A percentile compares a stretch with the other conserved stretches of the same genome.
Conservation (phyloP, 2,797 vertebrate species). For the Danio jaintianensis region DNA sequence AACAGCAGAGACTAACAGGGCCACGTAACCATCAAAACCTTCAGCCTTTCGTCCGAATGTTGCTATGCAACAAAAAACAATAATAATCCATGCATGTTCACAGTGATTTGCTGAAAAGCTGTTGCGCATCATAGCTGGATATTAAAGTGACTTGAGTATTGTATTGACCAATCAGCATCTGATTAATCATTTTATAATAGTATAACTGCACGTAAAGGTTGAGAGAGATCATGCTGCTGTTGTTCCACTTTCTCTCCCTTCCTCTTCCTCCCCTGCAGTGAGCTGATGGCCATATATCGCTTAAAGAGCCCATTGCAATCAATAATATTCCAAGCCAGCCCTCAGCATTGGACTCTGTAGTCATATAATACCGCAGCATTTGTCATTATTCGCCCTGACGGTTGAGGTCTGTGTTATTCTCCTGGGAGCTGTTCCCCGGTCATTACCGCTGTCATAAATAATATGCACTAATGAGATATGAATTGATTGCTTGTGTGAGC, state of each 20-base stretch:
- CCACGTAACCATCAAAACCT: not conserved
- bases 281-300: constrained; percentile 70
- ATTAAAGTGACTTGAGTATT: not conserved
- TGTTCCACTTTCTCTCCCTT: constrained; percentile 12
- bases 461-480: constrained; percentile 87
- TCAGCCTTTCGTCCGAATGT: not conserved
- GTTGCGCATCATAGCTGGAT: not conserved
- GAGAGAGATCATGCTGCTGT: constrained; percentile 5
- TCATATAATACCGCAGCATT: constrained; percentile 86
- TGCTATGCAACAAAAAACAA: not conserved
- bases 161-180: not conserved
- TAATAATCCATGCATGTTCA: not conserved
- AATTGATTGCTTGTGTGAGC: constrained; percentile 85
- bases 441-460: constrained; percentile 89
- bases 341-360: constrained; percentile 82
- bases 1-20: not conserved
- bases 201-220: constrained; percentile 11
- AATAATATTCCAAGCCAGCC: constrained; percentile 81
- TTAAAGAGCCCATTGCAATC: constrained; percentile 78
- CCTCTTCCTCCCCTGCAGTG: constrained; percentile 14
- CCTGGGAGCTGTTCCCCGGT: constrained; percentile 74
- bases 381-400: constrained; percentile 86
- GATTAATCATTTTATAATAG: constrained; percentile 5
- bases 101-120: not conserved
- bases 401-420: constrained; percentile 80